Base-by-base conservation (phyloP, 2,113 vertebrate genomes). In the Taurulus bubalis region DNA sequence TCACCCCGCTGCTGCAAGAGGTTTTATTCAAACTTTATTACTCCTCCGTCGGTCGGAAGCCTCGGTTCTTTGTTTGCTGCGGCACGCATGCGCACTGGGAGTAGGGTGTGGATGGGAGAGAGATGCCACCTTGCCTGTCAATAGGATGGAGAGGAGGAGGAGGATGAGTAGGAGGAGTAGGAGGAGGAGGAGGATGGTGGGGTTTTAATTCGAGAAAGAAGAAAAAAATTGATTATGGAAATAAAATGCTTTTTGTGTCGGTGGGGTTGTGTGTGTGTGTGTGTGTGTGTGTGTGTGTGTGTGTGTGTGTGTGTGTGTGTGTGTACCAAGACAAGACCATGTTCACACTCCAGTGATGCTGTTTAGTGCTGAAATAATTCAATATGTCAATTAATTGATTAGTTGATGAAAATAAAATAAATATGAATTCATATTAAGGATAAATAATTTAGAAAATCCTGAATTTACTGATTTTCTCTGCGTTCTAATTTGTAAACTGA, bases 61-160 rank as follows among this genome's bases (percentile, higher is more conserved):
- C 84, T 78, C 10, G 86, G 71, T 94, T 90, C 94, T 95, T 95
- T 95, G 95, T 95, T 93, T 93, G 90, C 70, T 55, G 40, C 56
- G 88, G 77, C 77, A 24, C 95, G 94, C 95, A 95, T 95, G 95
- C 95, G 95, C 94, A 93, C 34, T 95, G 64, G 22, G 26, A 24
- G 83, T 59, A 90, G 94, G 95, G 95, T 95, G 95, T 95, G 95
- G 94, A 95, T 90, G 89, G 79, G 83, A 88, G 87, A 89, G 88
- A 90, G 80, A 83, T 86, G 86, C 86, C 85, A 92, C 89, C 79
- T 85, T 82, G 75, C 79, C 65, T 90, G 42, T 89, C 71, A 91
- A 87, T 79, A 79, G 65, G 90, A 77, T 84, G 77, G 73, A 30
- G 79, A 67, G 8, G 58, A 47, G 49, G 71, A 53, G 47, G 70